Percentiles rank a stretch among this genome's conserved stretches.
Evolutionary conservation across 1,140 invertebrate species (phyloP).

Genomic region (Musca domestica): DNA sequence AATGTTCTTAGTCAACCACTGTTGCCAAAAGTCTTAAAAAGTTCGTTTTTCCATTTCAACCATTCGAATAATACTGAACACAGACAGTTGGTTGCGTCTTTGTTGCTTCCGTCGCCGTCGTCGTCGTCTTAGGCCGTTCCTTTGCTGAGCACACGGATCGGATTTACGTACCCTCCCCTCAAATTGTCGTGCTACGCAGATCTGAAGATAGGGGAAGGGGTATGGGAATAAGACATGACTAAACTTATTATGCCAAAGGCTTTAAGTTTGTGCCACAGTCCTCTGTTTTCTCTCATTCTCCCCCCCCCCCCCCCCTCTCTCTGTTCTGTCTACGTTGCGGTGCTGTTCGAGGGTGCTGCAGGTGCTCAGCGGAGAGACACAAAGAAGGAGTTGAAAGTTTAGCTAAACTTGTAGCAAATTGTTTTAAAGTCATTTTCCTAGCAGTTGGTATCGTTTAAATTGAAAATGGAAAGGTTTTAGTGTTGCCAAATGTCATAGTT

Average conservation of each 20-base stretch:
- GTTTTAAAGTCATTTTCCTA: conserved; percentile 19
- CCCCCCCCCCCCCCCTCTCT: too few species aligned
- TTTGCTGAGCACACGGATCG: neutral
- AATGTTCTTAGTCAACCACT: conserved; percentile 8
- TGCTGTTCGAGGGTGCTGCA: neutral
- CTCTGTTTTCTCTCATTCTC: neutral
- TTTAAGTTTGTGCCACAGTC: neutral
- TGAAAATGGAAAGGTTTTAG: conserved; percentile 13
- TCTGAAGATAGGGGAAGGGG: too few species aligned
- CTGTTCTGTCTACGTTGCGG: neutral
- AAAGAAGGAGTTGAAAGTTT: conserved; percentile 14
- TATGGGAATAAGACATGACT: neutral
- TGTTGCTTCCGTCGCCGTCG: neutral
- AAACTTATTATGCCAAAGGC: conserved; percentile 15
- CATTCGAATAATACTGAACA: neutral
- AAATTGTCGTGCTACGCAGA: too few species aligned
- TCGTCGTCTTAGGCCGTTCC: neutral
- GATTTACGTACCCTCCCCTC: too few species aligned
- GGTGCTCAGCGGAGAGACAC: neutral
- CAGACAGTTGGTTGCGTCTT: neutral
- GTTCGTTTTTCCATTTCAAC: neutral
- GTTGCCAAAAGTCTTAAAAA: conserved; percentile 16
- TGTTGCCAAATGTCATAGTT: conserved; percentile 11
- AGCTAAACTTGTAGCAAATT: conserved; percentile 16
- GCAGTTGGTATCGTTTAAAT: conserved; percentile 15